Base-by-base conservation (phyloP, 92 coral and sea anemone genomes). In the Porites evermanni region DNA sequence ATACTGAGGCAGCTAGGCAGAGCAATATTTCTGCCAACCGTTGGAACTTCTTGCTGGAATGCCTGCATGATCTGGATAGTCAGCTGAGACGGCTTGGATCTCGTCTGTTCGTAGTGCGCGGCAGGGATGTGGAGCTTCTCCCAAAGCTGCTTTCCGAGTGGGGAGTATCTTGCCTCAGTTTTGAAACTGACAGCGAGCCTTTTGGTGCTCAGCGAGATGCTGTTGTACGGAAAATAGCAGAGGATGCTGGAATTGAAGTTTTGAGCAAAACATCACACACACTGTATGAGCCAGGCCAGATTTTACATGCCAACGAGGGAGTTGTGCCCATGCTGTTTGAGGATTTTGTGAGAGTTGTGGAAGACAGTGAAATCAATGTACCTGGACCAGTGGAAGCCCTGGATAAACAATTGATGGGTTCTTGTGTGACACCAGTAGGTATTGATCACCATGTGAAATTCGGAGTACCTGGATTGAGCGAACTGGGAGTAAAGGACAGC, bases 131-230 rank as follows among this genome's bases (percentile, higher is more conserved):
- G 59, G 86, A 80, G 21, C 88, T 77, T 73, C 84, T 94, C n/a
- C 89, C 90, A 13, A 84, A 79, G 23, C 72, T 92, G 85, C 87
- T 94, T 70, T 47, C 53, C 16, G 93, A 94, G 60, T 94, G 95
- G 95, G 89, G 84, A 21, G 86, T 84, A 32, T 89, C 90, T 17
- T 86, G 89, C 63, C 75, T 94, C 65, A 91, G 93, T 17, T 89
- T 91, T 87, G 98, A 94, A 77, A 80, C 69, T 20, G 98, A 94
- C 70, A 87, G 81, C 32, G 98, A 94, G 70, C 98, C 98, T 54
- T 88, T 81, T 54, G 93, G 91, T 3, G 71, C 75, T 23, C 94
- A 92, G 80, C 84, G 94, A 66, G 98, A 92, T 80, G 90, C 90
- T 50, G 84, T 84, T 67, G 88, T 94, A 64, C 23, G 74, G 21